These are phyloP conservation scores for Yponomeuta malinellus DNA, from an alignment of 2,888 invertebrate species.

Conservation along the genomic window DNA sequence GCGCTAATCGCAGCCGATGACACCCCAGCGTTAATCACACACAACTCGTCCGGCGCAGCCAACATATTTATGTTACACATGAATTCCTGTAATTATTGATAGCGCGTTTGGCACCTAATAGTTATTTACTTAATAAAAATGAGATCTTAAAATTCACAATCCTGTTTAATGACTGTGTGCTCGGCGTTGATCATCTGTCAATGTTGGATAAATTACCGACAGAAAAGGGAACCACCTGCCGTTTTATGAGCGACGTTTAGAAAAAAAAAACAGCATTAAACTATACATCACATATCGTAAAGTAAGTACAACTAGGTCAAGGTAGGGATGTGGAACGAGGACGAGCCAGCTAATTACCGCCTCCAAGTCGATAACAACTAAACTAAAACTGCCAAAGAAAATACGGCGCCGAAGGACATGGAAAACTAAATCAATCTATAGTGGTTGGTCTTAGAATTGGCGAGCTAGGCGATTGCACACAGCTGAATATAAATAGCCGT, in stretches of 20 bases:
- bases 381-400: conserved; percentile 28
- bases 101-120: conserved; percentile 34
- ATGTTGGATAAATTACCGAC: conserved; percentile 6
- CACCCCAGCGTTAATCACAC: conserved; percentile 51
- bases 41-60: conserved; percentile 32
- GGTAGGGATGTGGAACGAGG: conserved; percentile 62
- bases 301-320: conserved; percentile 61
- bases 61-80: conserved; percentile 36
- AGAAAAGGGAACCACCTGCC: conserved; percentile 37
- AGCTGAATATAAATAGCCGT: background rate
- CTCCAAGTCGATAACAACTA: conserved; percentile 38
- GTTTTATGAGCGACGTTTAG: conserved; percentile 45
- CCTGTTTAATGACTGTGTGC: background rate
- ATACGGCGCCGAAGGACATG: conserved; percentile 5
- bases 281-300: conserved; percentile 52
- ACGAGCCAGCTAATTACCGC: conserved; percentile 60
- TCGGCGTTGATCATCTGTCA: conserved; percentile 28
- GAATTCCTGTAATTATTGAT: conserved; percentile 47
- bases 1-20: conserved; percentile 44
- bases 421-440: too few relatives aligned
- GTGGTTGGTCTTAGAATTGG: too few relatives aligned
- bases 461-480: background rate
- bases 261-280: conserved; percentile 51
- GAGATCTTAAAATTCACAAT: conserved; percentile 20
- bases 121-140: background rate